Percentiles rank a stretch among this genome's conserved stretches.
Evolutionary conservation across 1,140 invertebrate species (phyloP).

Genomic region (Drosophila athabasca): DNA sequence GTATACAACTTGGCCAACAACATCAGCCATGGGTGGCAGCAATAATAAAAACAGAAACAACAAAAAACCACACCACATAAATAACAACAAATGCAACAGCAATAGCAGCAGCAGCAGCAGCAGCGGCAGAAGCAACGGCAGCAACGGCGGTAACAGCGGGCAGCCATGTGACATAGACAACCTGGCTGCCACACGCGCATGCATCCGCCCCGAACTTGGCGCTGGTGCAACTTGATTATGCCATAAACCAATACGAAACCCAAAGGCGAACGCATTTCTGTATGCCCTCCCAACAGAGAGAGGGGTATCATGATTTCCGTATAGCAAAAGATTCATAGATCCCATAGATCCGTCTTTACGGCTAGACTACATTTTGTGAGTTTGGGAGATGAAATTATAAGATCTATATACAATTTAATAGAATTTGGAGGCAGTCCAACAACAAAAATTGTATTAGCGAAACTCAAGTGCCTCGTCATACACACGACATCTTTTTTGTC

Average conservation of each 20-base stretch:
- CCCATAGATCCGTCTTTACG: no score
- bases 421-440: no score
- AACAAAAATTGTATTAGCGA: no score
- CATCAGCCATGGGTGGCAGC: conserved; percentile 37
- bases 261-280: conserved; percentile 54
- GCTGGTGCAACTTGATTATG: conserved; percentile 69
- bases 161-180: conserved; percentile 72
- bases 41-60: conserved; percentile 28
- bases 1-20: conserved; percentile 44
- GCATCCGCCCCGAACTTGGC: conserved; percentile 60
- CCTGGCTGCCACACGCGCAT: conserved; percentile 57
- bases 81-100: conserved; percentile 18
- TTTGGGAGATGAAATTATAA: no score
- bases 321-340: no score
- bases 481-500: no score
- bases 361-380: no score
- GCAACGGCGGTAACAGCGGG: conserved; percentile 2
- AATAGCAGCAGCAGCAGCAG: background rate
- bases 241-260: conserved; percentile 60
- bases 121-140: conserved; percentile 1
- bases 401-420: no score
- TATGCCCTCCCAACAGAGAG: no score
- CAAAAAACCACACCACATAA: conserved; percentile 9
- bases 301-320: no score
- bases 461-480: no score